phyloP scores from a whole-genome alignment of 2,113 vertebrate genomes.

The Cheirogaleus medius region DNA sequence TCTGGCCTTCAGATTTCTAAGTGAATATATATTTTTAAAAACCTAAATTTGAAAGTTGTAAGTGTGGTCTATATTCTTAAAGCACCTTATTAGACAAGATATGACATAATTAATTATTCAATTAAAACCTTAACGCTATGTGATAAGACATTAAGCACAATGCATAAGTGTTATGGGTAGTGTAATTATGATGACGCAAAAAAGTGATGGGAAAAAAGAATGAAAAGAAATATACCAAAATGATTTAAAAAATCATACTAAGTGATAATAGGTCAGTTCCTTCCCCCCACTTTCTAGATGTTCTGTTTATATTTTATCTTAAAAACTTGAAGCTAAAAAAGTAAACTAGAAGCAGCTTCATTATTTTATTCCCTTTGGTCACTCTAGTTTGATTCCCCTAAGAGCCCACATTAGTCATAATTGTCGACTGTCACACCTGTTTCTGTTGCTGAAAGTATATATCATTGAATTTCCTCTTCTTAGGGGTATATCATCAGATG shows the following conservation, averaged over 20 bases:
- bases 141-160: not conserved
- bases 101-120: conserved; percentile 19
- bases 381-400: not conserved
- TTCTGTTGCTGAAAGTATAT: not conserved
- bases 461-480: conserved; percentile 32
- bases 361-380: not conserved
- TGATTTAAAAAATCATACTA: not conserved
- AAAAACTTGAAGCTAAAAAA: not conserved
- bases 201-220: not conserved
- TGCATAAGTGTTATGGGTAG: not conserved
- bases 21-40: not conserved
- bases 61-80: not conserved
- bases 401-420: not conserved
- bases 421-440: not conserved
- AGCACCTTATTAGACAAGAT: not conserved
- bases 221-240: not conserved
- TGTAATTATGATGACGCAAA: not conserved
- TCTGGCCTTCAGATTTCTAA: conserved; percentile 56
- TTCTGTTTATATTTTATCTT: conserved; percentile 40
- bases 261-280: not conserved
- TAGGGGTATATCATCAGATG: not conserved
- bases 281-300: not conserved
- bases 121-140: not conserved
- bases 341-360: not conserved
- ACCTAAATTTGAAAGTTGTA: not conserved